Evolutionary conservation across 1,140 invertebrate genomes (phyloP).

Genomic region (Bactericera cockerelli): DNA sequence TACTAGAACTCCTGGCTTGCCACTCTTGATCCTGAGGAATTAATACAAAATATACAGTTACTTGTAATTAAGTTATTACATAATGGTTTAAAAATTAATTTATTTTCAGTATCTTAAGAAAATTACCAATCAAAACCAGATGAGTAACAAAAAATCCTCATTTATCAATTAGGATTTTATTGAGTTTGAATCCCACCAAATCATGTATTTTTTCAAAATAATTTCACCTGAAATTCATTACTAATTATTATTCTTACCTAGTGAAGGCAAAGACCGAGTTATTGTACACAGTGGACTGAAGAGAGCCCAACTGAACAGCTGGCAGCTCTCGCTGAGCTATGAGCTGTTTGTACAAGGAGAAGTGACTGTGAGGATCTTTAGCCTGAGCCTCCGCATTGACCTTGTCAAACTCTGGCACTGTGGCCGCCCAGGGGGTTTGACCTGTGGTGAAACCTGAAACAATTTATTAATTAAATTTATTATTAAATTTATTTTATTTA

Average conservation of each 20-base stretch:
- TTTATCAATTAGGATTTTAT: too few relatives aligned
- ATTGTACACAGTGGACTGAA: conserved; percentile 28
- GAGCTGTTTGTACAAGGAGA: conserved; percentile 27
- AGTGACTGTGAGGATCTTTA: conserved; percentile 18
- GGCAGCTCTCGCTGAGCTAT: conserved; percentile 30
- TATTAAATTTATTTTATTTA: conserved; percentile 32
- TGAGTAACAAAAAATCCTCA: too few relatives aligned
- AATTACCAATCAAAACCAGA: too few relatives aligned
- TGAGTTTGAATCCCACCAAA: too few relatives aligned
- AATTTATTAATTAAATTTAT: conserved; percentile 44
- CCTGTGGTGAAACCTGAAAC: not conserved
- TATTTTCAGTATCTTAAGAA: too few relatives aligned
- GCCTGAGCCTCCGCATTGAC: conserved; percentile 22
- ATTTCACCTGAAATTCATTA: too few relatives aligned
- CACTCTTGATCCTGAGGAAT: conserved; percentile 40
- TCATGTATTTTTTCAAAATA: too few relatives aligned
- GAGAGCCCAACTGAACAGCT: conserved; percentile 40
- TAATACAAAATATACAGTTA: not conserved
- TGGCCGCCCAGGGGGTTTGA: not conserved
- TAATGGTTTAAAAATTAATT: not conserved
- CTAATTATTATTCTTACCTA: too few relatives aligned
- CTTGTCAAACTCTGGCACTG: not conserved
- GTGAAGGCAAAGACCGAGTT: conserved; percentile 41
- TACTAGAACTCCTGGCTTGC: conserved; percentile 50
- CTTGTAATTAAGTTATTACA: not conserved